These are phyloP conservation scores for Oreochromis grahami DNA, from an alignment of 2,797 vertebrate species.

Conservation along the genomic window DNA sequence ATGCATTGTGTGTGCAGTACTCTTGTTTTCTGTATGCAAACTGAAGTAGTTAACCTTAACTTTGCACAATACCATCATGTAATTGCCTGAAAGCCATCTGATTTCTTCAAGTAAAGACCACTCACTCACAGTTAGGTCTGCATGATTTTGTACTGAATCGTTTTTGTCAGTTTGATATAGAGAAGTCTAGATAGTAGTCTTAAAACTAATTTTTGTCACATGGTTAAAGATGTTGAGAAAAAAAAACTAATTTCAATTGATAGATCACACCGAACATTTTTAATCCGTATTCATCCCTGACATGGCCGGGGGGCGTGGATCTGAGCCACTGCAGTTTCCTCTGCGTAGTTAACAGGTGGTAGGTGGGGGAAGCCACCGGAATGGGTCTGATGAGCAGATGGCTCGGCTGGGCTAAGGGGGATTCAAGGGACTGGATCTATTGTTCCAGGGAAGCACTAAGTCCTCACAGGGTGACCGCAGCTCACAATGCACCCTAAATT, in stretches of 20 bases:
- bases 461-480: slow-evolving; percentile 39
- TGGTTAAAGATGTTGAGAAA: not conserved
- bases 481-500: slow-evolving; percentile 49
- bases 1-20: not conserved
- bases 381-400: slow-evolving; percentile 69
- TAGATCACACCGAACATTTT: not conserved
- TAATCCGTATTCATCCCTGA: not conserved
- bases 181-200: not conserved
- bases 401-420: slow-evolving; percentile 50
- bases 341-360: slow-evolving; percentile 69
- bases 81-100: not conserved
- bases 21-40: not conserved
- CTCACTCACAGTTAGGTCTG: not conserved
- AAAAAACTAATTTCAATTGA: not conserved
- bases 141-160: not conserved
- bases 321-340: not conserved
- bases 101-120: not conserved
- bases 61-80: not conserved
- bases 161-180: not conserved
- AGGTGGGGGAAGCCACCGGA: slow-evolving; percentile 60
- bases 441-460: slow-evolving; percentile 57
- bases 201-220: not conserved
- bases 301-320: not conserved
- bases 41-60: not conserved
- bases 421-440: slow-evolving; percentile 53